Conservation (phyloP, 2,888 invertebrate genomes). For the Sicus ferrugineus region DNA sequence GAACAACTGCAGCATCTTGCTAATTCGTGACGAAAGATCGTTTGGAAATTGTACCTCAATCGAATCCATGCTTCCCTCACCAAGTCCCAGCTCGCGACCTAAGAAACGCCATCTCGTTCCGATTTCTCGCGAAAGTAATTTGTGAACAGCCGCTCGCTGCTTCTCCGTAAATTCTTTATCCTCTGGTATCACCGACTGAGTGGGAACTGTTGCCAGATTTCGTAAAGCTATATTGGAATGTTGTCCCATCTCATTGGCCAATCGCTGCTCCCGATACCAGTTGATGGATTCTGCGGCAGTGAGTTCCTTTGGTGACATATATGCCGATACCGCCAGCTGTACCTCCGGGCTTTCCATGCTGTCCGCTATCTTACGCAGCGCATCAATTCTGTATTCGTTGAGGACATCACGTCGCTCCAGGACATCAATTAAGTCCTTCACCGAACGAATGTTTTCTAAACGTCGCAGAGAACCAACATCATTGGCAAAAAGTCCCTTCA, state of each 20-base stretch:
- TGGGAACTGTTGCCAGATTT: background rate
- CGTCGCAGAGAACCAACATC: slow-evolving; percentile 54
- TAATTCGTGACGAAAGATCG: slow-evolving; percentile 53
- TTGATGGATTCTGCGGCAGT: slow-evolving; percentile 38
- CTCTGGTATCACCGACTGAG: background rate
- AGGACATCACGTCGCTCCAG: slow-evolving; percentile 54
- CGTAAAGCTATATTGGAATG: slow-evolving; percentile 22
- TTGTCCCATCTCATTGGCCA: slow-evolving; percentile 47
- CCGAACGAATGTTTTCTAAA: slow-evolving; percentile 46
- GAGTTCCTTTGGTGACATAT: slow-evolving; percentile 37
- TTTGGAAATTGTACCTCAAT: slow-evolving; percentile 52
- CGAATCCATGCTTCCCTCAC: slow-evolving; percentile 57
- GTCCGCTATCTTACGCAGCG: slow-evolving; percentile 44
- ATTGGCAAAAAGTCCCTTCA: slow-evolving; percentile 47
- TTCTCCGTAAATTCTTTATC: slow-evolving; percentile 43
- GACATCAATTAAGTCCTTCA: slow-evolving; percentile 53
- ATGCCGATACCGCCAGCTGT: slow-evolving; percentile 43
- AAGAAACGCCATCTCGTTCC: slow-evolving; percentile 59
- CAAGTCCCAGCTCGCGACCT: slow-evolving; percentile 54
- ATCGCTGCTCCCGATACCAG: slow-evolving; percentile 47
- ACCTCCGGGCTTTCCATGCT: slow-evolving; percentile 34
- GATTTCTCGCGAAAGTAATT: slow-evolving; percentile 53
- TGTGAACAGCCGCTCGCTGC: slow-evolving; percentile 54
- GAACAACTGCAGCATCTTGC: slow-evolving; percentile 53
- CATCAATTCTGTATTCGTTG: slow-evolving; percentile 51